Percentiles rank a stretch among this genome's conserved stretches.
Conservation (phyloP, 1,140 invertebrate genomes). For the Bilobella aurantiaca region DNA sequence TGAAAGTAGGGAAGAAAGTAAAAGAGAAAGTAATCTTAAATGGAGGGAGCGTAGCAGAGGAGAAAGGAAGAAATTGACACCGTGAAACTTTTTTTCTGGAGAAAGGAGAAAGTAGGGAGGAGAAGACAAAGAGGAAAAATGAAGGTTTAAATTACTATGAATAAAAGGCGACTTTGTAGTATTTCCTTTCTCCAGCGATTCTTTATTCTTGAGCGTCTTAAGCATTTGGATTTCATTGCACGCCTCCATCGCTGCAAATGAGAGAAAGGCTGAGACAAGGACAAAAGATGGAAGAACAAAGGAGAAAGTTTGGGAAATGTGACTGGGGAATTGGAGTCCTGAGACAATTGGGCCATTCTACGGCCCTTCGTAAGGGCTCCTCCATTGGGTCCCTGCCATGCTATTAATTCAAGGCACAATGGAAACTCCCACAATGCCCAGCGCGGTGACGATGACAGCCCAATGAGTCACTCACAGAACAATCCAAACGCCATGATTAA, state of each 20-base stretch:
- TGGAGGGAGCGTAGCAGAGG: background rate
- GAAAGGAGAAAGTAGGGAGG: background rate
- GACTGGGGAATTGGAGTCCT: constrained; percentile 5
- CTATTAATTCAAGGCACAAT: background rate
- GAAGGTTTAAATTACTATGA: constrained; percentile 7
- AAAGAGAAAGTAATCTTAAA: too few relatives aligned
- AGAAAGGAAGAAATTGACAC: background rate
- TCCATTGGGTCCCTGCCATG: background rate
- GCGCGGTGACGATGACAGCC: background rate
- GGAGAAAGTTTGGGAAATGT: constrained; percentile 5
- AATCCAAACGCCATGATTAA: too few relatives aligned
- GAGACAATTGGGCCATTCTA: constrained; percentile 2
- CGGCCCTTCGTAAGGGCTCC: background rate
- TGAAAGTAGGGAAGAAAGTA: too few relatives aligned
- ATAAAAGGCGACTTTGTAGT: background rate
- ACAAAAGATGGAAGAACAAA: constrained; percentile 6
- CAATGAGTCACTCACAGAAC: background rate
- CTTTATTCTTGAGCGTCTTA: background rate
- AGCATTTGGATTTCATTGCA: constrained; percentile 9
- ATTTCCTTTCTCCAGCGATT: background rate
- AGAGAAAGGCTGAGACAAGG: constrained; percentile 5
- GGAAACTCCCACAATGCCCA: background rate
- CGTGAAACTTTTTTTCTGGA: background rate
- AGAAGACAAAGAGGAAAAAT: constrained; percentile 3
- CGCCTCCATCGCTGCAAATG: background rate